These are phyloP conservation scores for Syrphus vitripennis DNA, from an alignment of 2,888 invertebrate genomes.

Conservation along the genomic window DNA sequence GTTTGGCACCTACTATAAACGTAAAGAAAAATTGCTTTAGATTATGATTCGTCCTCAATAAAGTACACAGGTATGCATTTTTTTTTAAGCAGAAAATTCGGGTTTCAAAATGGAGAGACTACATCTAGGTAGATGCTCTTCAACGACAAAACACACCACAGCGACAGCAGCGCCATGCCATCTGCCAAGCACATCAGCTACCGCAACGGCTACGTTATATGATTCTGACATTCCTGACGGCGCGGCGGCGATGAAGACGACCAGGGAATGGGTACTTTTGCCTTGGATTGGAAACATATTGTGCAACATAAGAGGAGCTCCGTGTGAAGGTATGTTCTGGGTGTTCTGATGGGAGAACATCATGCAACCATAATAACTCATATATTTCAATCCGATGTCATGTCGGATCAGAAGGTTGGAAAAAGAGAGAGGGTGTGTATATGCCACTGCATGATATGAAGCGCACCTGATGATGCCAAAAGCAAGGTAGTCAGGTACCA, in stretches of 20 bases:
- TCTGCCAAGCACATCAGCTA: slow-evolving; percentile 60
- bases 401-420: background rate
- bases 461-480: slow-evolving; percentile 22
- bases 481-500: background rate
- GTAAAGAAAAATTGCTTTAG: background rate
- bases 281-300: slow-evolving; percentile 43
- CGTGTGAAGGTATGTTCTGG: background rate
- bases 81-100: background rate
- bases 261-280: background rate
- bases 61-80: no score
- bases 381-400: slow-evolving; percentile 64
- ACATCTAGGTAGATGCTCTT: slow-evolving; percentile 30
- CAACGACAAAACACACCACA: slow-evolving; percentile 10
- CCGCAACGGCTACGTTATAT: slow-evolving; percentile 41
- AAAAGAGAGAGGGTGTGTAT: background rate
- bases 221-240: slow-evolving; percentile 43
- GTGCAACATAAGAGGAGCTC: slow-evolving; percentile 46
- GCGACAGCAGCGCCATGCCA: background rate
- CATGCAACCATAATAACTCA: slow-evolving; percentile 65
- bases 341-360: slow-evolving; percentile 14
- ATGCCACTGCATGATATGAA: slow-evolving; percentile 15
- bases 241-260: background rate
- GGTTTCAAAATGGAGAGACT: background rate
- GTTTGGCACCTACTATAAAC: slow-evolving; percentile 50
- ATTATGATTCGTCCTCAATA: slow-evolving; percentile 39